Evolutionary conservation across 2,113 vertebrate species (phyloP).

Genomic region (Hirundichthys speculiger): DNA sequence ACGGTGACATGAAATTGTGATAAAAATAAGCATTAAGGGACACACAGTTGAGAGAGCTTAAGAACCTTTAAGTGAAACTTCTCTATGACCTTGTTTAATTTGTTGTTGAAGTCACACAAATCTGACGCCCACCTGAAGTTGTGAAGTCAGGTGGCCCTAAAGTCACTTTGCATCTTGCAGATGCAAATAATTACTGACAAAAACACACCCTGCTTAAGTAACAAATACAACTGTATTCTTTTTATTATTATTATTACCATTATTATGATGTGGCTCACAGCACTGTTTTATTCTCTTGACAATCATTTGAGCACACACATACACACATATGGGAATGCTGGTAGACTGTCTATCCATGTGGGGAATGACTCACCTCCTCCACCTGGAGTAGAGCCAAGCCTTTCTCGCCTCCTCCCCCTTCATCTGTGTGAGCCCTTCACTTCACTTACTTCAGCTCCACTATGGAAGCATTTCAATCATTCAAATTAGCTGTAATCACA

Average conservation of each 20-base stretch:
- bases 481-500: slow-evolving; percentile 78
- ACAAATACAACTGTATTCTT: slow-evolving; percentile 28
- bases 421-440: slow-evolving; percentile 74
- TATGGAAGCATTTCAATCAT: slow-evolving; percentile 77
- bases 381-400: slow-evolving; percentile 75
- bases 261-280: slow-evolving; percentile 28
- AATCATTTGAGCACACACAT: slow-evolving; percentile 35
- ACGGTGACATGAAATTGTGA: neutral
- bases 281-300: slow-evolving; percentile 42
- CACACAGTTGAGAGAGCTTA: neutral
- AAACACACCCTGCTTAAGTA: slow-evolving; percentile 7
- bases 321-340: slow-evolving; percentile 26
- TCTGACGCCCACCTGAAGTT: slow-evolving; percentile 38
- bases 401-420: slow-evolving; percentile 71
- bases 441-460: slow-evolving; percentile 70
- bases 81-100: slow-evolving; percentile 30
- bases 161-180: slow-evolving; percentile 9
- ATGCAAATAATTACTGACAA: neutral
- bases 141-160: slow-evolving; percentile 23
- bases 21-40: neutral
- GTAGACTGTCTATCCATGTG: slow-evolving; percentile 59
- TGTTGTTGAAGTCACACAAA: slow-evolving; percentile 28
- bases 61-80: slow-evolving; percentile 32
- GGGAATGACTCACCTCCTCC: slow-evolving; percentile 76
- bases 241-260: too few relatives aligned